phyloP scores from a whole-genome alignment of 2,888 invertebrate species.

The Mythimna pallens region DNA sequence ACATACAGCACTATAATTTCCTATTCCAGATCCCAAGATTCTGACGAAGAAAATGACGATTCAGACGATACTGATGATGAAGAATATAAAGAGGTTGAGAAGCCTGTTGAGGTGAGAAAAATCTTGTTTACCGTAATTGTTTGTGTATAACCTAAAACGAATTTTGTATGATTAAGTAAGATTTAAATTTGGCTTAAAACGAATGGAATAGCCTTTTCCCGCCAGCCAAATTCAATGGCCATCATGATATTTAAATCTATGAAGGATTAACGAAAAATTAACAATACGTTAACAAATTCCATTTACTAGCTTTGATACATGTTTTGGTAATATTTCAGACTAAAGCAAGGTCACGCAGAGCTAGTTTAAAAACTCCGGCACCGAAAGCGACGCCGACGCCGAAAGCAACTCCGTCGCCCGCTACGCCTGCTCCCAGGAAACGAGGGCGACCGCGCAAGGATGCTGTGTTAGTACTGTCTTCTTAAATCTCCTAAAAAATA shows the following conservation, averaged over 20 bases:
- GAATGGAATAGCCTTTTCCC: not conserved
- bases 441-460: conserved; percentile 84
- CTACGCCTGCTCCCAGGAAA: conserved; percentile 69
- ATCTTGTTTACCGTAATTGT: not conserved
- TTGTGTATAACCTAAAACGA: not conserved
- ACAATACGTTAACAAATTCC: no score
- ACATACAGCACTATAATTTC: not conserved
- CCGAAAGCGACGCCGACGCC: not conserved
- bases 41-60: conserved; percentile 74
- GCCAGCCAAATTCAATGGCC: not conserved
- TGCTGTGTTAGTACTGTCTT: conserved; percentile 59
- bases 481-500: not conserved
- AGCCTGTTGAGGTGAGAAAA: conserved; percentile 68
- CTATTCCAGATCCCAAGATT: conserved; percentile 64
- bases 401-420: conserved; percentile 44
- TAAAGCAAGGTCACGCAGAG: conserved; percentile 57
- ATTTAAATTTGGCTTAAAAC: not conserved
- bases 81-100: conserved; percentile 72
- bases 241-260: not conserved
- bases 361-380: conserved; percentile 53
- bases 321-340: conserved; percentile 47
- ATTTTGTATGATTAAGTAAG: not conserved
- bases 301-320: not conserved
- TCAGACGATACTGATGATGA: conserved; percentile 71
- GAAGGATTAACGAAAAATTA: not conserved